Base-by-base conservation (phyloP, 2,113 vertebrate species). In the Dendrocopos noguchii region DNA sequence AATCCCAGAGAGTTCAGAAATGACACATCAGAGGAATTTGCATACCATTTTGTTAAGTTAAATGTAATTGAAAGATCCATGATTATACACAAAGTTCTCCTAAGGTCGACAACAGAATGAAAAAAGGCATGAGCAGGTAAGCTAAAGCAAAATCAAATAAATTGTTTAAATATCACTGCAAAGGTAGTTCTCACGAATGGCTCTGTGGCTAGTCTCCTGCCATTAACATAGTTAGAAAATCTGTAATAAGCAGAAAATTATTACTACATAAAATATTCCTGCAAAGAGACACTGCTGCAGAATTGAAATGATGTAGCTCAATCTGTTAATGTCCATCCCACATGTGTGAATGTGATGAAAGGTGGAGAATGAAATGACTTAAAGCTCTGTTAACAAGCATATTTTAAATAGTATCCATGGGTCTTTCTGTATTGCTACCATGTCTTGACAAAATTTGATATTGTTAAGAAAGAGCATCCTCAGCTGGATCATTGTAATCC, bases 141-240 rank as follows among this genome's bases (percentile, higher is more conserved):
- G 97, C 97, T 97, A 97, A 98, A 97, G 94, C 95, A 93, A 96
- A 95, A 98, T 97, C 91, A 98, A 96, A 94, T 95, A 98, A 98
- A 98, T 98, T 97, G 97, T 94, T 96, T 97, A 97, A 98, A 97
- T 98, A 95, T 94, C 96, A 94, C 87, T 89, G 95, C 92, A 87
- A 88, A 97, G 96, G 97, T 97, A 94, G 82, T 94, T 95, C 97
- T 97, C 97, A 98, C 96, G 94, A 71, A 96, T 90, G 81, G 91
- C 95, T 96, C 95, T 81, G 93, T 94, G 91, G 82, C 94, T 78
- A 64, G 93, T 66, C 95, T 95, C 56, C 91, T 96, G 92, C 95
- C 95, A 97, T 98, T 97, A 98, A 95, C 93, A 93, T 66, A 97
- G 94, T 98, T 97, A 98, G 97, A 98, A 97, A 97, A 79, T 87